These are phyloP conservation scores for Lepeophtheirus salmonis DNA, from an alignment of 1,140 invertebrate species.

Conservation along the genomic window DNA sequence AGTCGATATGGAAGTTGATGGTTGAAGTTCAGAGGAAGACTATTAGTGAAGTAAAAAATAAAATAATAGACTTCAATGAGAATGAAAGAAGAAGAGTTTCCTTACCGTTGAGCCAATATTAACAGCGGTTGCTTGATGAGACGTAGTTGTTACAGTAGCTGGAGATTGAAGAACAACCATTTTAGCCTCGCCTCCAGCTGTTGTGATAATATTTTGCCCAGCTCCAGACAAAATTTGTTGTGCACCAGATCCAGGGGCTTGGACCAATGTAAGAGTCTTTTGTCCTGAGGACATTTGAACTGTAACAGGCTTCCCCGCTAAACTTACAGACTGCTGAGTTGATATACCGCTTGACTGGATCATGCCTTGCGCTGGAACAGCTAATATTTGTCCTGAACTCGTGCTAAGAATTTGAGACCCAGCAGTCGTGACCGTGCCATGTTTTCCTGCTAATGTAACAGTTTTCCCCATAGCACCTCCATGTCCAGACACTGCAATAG, in stretches of 20 bases:
- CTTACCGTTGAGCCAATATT: background rate
- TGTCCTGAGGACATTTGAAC: slow-evolving; percentile 38
- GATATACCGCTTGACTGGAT: background rate
- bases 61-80: background rate
- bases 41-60: background rate
- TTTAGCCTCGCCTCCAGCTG: slow-evolving; percentile 17
- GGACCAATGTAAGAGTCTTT: slow-evolving; percentile 33
- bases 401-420: background rate
- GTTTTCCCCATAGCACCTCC: slow-evolving; percentile 35
- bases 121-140: background rate
- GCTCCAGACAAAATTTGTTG: slow-evolving; percentile 16
- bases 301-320: slow-evolving; percentile 48
- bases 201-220: slow-evolving; percentile 13
- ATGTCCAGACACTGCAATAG: slow-evolving; percentile 42
- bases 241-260: slow-evolving; percentile 21
- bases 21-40: slow-evolving; percentile 12
- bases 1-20: slow-evolving; percentile 30
- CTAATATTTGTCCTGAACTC: slow-evolving; percentile 30
- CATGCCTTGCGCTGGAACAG: slow-evolving; percentile 30
- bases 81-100: background rate
- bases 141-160: background rate
- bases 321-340: slow-evolving; percentile 34
- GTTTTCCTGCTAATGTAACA: slow-evolving; percentile 36
- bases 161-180: slow-evolving; percentile 20
- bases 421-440: slow-evolving; percentile 26